A percentile compares a stretch with the other conserved stretches of the same genome.
phyloP scores from a whole-genome alignment of 1,140 invertebrate species.

The Heliothis subflexa region DNA sequence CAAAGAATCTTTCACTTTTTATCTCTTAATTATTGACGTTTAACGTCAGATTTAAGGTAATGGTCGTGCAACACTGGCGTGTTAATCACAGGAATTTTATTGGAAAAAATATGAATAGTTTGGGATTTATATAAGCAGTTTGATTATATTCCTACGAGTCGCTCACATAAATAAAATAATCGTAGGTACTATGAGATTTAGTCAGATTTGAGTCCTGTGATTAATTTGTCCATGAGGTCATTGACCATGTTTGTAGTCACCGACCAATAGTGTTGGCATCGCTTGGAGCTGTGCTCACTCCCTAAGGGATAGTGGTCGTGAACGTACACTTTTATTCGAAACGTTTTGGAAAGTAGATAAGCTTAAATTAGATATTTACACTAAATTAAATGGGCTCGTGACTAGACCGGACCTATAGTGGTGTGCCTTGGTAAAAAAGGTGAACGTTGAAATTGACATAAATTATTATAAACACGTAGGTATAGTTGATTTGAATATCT shows the following conservation, averaged over 20 bases:
- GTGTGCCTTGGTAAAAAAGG: conserved; percentile 39
- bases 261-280: conserved; percentile 20
- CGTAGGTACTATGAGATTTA: neutral
- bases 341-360: conserved; percentile 22
- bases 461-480: conserved; percentile 2
- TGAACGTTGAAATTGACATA: neutral
- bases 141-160: neutral
- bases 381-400: conserved; percentile 23
- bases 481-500: conserved; percentile 28
- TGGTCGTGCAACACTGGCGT: too few species aligned
- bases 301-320: conserved; percentile 30
- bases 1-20: neutral
- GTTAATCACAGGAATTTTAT: too few species aligned
- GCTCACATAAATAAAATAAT: too few species aligned
- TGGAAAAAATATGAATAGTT: too few species aligned
- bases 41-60: too few species aligned
- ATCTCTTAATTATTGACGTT: too few species aligned
- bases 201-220: too few species aligned
- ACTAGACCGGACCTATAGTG: conserved; percentile 29
- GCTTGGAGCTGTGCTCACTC: conserved; percentile 33
- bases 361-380: conserved; percentile 39
- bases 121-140: too few species aligned
- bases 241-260: neutral
- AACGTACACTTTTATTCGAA: conserved; percentile 14
- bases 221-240: neutral